phyloP scores from a whole-genome alignment of 2,797 vertebrate genomes.

The Ctenopoma multispine region DNA sequence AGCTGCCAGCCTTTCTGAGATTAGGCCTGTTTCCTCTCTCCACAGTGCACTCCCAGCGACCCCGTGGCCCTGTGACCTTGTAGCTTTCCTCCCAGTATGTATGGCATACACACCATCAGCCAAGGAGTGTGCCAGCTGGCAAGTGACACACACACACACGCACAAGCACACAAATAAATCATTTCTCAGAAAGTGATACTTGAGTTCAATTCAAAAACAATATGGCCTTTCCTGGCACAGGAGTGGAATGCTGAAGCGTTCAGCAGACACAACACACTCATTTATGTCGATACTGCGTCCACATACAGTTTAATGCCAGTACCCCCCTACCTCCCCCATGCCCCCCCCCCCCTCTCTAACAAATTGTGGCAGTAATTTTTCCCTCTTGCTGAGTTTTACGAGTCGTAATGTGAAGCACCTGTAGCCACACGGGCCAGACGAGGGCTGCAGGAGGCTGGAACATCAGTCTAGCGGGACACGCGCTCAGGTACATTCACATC shows the following conservation, averaged over 20 bases:
- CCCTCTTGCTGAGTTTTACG: slow-evolving; percentile 81
- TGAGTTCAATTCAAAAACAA: slow-evolving; percentile 81
- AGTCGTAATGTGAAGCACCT: slow-evolving; percentile 86
- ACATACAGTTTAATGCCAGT: slow-evolving; percentile 57
- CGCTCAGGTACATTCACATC: slow-evolving; percentile 17
- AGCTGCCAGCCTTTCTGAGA: slow-evolving; percentile 86
- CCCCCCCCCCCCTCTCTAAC: slow-evolving; percentile 54
- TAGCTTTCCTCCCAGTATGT: slow-evolving; percentile 72
- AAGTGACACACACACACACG: slow-evolving; percentile 41
- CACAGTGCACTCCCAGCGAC: slow-evolving; percentile 86
- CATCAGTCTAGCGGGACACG: slow-evolving; percentile 20
- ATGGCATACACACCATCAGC: slow-evolving; percentile 72
- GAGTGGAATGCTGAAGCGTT: slow-evolving; percentile 81
- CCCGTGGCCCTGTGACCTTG: slow-evolving; percentile 77
- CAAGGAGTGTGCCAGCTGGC: slow-evolving; percentile 71
- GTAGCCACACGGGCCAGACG: slow-evolving; percentile 78
- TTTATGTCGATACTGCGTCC: slow-evolving; percentile 80
- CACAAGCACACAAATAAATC: slow-evolving; percentile 65
- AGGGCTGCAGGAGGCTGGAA: slow-evolving; percentile 55
- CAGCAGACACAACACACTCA: slow-evolving; percentile 79
- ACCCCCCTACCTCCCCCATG: neutral
- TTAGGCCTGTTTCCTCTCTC: slow-evolving; percentile 85
- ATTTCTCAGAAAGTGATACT: slow-evolving; percentile 73
- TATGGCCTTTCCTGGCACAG: slow-evolving; percentile 79
- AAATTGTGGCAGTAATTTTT: slow-evolving; percentile 84